A percentile compares a stretch with the other conserved stretches of the same genome.
Evolutionary conservation across 2,888 invertebrate species (phyloP).

Genomic region (Neoascia interrupta): DNA sequence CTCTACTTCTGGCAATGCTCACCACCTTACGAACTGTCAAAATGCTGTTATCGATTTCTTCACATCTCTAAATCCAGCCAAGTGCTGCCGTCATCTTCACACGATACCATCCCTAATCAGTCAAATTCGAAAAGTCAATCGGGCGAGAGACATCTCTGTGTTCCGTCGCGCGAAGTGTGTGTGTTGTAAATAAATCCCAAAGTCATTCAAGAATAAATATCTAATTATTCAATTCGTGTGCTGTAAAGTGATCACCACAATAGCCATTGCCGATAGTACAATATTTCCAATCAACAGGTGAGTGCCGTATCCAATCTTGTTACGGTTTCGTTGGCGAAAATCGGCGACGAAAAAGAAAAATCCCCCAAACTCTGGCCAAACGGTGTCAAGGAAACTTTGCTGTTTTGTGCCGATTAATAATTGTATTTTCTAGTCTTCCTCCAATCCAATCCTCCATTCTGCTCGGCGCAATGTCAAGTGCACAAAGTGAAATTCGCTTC

Average conservation of each 20-base stretch:
- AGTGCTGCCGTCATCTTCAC: conserved; percentile 7
- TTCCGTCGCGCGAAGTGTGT: conserved; percentile 23
- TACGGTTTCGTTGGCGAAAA: background rate
- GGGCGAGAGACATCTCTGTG: conserved; percentile 60
- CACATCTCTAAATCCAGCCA: conserved; percentile 41
- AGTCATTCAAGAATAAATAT: conserved; percentile 51
- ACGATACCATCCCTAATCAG: conserved; percentile 59
- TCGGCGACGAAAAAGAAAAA: background rate
- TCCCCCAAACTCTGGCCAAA: conserved; percentile 10
- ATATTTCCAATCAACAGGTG: conserved; percentile 57
- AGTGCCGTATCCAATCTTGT: conserved; percentile 18
- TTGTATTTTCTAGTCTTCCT: conserved; percentile 28
- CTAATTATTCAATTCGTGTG: conserved; percentile 40
- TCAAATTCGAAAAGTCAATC: conserved; percentile 66
- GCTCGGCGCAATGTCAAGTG: conserved; percentile 48
- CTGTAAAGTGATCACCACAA: too few relatives aligned
- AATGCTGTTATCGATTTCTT: conserved; percentile 11
- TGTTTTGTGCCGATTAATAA: conserved; percentile 18
- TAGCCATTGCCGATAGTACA: conserved; percentile 8
- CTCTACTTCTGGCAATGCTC: conserved; percentile 17
- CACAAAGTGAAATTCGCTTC: conserved; percentile 50
- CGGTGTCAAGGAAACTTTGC: conserved; percentile 23
- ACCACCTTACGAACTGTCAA: conserved; percentile 7
- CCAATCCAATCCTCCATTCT: background rate
- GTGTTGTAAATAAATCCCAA: conserved; percentile 62